Conservation (phyloP, 2,113 vertebrate genomes). For the Colistium nudipinnis region DNA sequence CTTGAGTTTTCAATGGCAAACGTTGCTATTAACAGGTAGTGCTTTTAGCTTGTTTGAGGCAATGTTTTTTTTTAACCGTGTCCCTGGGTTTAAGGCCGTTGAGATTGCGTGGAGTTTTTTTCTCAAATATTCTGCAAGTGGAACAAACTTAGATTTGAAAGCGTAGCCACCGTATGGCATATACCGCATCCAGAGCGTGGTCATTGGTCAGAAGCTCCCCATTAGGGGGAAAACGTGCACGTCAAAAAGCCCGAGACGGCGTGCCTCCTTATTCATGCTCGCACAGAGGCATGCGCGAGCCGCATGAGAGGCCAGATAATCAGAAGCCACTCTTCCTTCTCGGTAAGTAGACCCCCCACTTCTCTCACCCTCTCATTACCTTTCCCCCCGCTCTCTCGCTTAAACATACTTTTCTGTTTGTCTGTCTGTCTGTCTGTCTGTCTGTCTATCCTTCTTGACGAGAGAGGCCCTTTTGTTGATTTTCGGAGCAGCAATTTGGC, state of each 20-base stretch:
- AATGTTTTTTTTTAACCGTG: background rate
- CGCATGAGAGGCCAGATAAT: constrained; percentile 33
- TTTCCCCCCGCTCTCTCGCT: background rate
- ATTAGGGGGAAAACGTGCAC: constrained; percentile 52
- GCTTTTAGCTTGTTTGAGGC: background rate
- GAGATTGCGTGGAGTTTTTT: background rate
- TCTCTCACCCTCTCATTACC: background rate
- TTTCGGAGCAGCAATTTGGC: constrained; percentile 70
- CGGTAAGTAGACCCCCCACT: background rate
- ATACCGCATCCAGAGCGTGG: no score
- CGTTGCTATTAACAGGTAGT: background rate
- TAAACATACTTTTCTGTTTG: constrained; percentile 41
- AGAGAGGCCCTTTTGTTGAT: constrained; percentile 66
- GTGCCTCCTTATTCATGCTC: constrained; percentile 34
- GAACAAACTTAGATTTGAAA: background rate
- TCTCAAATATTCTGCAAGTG: background rate
- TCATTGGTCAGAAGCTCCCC: no score
- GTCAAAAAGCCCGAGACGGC: constrained; percentile 9
- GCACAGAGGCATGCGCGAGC: background rate
- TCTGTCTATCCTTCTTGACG: constrained; percentile 40
- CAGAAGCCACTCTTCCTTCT: no score
- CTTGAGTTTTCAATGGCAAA: constrained; percentile 40
- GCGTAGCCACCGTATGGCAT: background rate
- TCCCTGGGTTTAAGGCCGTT: background rate
- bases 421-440: no score